Evolutionary conservation across 2,113 vertebrate species (phyloP).

Genomic region (Montifringilla adamsi): DNA sequence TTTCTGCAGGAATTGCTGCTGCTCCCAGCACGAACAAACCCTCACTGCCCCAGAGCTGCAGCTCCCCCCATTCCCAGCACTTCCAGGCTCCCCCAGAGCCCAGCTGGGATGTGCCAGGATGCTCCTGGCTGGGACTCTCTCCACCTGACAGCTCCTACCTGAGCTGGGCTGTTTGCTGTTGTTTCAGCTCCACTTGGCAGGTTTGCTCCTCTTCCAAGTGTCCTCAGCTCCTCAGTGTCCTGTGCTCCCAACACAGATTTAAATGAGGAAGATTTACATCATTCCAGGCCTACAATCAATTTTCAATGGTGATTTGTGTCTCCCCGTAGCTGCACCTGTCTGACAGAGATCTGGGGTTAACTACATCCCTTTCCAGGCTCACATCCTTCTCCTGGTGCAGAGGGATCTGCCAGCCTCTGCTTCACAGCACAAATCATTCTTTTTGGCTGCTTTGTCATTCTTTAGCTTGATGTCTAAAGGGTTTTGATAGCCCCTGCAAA

Average conservation of each 20-base stretch:
- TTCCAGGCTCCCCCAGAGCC: accelerated
- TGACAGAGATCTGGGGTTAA: conserved; percentile 37
- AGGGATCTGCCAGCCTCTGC: not conserved
- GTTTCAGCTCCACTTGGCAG: not conserved
- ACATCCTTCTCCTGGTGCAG: not conserved
- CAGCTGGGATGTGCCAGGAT: not conserved
- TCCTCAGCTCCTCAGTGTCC: not conserved
- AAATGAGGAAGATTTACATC: not conserved
- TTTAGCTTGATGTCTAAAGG: not conserved
- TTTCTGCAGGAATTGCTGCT: not conserved
- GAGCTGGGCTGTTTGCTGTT: not conserved
- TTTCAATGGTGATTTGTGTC: not conserved
- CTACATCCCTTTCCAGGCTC: not conserved
- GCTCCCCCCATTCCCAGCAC: accelerated
- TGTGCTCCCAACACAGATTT: not conserved
- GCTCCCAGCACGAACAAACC: not conserved
- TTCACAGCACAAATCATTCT: conserved; percentile 26
- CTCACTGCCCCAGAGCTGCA: not conserved
- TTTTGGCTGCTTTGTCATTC: conserved; percentile 17
- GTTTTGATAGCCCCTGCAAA: not conserved
- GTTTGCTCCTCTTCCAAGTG: not conserved
- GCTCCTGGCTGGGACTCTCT: not conserved
- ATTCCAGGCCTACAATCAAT: not conserved
- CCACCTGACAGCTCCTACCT: not conserved
- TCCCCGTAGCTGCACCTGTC: not conserved